phyloP scores from a whole-genome alignment of 2,797 vertebrate species.

The Capromys pilorides region DNA sequence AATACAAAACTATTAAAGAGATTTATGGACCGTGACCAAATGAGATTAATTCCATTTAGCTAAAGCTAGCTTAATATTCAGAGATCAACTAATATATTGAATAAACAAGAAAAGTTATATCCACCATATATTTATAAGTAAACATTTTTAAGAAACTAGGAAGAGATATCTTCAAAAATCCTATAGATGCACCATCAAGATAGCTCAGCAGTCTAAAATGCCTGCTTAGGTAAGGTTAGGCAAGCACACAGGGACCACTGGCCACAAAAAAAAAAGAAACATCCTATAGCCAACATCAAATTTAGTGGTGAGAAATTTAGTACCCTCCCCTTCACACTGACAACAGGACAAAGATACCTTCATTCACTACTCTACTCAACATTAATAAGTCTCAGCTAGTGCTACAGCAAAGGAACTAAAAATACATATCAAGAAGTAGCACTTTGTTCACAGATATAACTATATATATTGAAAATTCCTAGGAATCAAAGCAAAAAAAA shows the following conservation, averaged over 20 bases:
- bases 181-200: background rate
- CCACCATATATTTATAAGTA: background rate
- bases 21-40: background rate
- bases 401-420: background rate
- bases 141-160: background rate
- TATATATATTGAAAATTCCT: background rate
- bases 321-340: background rate
- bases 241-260: no score
- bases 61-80: background rate
- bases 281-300: background rate
- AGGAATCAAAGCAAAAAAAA: background rate
- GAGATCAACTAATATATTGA: slow-evolving; percentile 3
- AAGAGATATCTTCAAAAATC: background rate
- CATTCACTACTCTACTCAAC: background rate
- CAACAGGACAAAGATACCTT: background rate
- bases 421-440: background rate
- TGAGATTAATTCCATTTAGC: background rate
- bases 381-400: background rate
- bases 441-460: background rate
- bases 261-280: background rate
- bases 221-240: no score
- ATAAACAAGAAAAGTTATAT: background rate
- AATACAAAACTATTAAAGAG: background rate
- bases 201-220: no score
- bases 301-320: background rate